Evolutionary conservation across 2,797 vertebrate species (phyloP).

Genomic region (Myotis pilosus): DNA sequence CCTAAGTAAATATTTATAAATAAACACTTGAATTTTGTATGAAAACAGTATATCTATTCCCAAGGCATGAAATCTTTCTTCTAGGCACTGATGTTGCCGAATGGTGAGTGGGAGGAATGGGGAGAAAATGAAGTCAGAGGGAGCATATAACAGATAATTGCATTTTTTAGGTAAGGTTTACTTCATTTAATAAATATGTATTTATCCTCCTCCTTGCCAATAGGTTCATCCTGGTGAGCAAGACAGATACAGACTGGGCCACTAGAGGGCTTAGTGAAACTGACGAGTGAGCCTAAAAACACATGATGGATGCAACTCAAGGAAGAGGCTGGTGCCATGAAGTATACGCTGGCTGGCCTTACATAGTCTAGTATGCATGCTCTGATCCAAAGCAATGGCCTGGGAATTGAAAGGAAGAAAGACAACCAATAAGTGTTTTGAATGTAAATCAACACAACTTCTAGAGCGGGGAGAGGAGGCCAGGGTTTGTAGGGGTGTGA

Average conservation of each 20-base stretch:
- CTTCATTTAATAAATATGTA: neutral
- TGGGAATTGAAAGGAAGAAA: neutral
- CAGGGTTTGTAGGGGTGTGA: rapidly evolving
- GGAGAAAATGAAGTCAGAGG: neutral
- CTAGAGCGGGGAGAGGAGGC: rapidly evolving
- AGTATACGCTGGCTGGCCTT: neutral
- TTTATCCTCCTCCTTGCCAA: neutral
- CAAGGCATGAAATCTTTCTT: neutral
- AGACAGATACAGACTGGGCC: neutral
- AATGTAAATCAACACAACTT: neutral
- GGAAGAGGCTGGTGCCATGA: neutral
- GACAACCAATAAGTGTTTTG: neutral
- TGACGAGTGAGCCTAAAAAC: neutral
- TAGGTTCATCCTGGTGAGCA: neutral
- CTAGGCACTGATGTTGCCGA: neutral
- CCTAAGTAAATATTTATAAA: neutral
- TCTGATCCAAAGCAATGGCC: neutral
- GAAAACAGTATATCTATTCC: neutral
- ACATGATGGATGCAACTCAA: neutral
- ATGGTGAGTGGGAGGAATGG: neutral
- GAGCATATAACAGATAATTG: neutral
- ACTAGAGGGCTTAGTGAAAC: neutral
- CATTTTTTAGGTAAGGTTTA: neutral
- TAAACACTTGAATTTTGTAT: neutral
- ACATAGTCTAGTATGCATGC: neutral